Evolutionary conservation across 1,140 invertebrate genomes (phyloP).

Genomic region (Aphidius ervi): DNA sequence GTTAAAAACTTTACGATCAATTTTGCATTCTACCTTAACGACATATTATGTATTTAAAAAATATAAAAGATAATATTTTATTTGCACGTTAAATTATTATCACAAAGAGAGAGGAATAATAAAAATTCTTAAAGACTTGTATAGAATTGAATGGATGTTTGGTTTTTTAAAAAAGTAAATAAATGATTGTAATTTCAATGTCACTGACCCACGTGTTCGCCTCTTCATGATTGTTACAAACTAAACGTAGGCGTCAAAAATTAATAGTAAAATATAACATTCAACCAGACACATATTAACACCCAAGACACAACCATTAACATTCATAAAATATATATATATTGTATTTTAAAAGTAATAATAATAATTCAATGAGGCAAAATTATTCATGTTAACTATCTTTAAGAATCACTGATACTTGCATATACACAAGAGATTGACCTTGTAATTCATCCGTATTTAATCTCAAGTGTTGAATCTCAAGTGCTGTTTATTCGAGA

Average conservation of each 20-base stretch:
- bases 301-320: constrained; percentile 15
- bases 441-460: constrained; percentile 7
- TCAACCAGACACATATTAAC: constrained; percentile 12
- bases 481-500: background rate
- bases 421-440: background rate
- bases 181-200: constrained; percentile 29
- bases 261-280: constrained; percentile 36
- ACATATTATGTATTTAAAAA: too few relatives aligned
- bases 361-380: too few relatives aligned
- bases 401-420: background rate
- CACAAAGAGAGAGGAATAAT: too few relatives aligned
- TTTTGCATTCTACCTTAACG: too few relatives aligned
- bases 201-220: constrained; percentile 35
- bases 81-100: too few relatives aligned
- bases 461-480: constrained; percentile 16
- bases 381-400: background rate
- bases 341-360: background rate
- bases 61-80: too few relatives aligned
- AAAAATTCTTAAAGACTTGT: too few relatives aligned
- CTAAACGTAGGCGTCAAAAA: constrained; percentile 32
- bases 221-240: background rate
- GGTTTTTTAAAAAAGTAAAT: too few relatives aligned
- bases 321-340: constrained; percentile 15
- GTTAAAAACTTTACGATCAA: too few relatives aligned
- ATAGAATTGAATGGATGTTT: too few relatives aligned